Percentiles rank a stretch among this genome's conserved stretches.
Conservation (phyloP, 2,113 vertebrate species). For the Laterallus jamaicensis region DNA sequence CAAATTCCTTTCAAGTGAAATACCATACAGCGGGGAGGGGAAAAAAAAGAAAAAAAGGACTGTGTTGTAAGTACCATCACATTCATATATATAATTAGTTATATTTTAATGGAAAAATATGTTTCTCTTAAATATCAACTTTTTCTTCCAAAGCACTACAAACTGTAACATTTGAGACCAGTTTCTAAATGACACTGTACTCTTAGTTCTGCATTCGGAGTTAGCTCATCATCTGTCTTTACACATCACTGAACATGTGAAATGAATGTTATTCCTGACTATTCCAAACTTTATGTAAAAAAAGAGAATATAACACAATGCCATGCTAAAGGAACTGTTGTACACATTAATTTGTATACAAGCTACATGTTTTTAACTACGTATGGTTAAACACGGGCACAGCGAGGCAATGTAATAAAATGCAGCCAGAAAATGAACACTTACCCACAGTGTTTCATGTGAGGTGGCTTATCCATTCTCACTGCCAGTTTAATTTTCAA, state of each 20-base stretch:
- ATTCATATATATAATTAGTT: not conserved
- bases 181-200: not conserved
- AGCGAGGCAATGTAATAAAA: not conserved
- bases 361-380: not conserved
- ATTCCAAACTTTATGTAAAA: not conserved
- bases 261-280: not conserved
- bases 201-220: not conserved
- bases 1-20: not conserved
- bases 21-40: not conserved
- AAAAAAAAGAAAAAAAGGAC: not conserved
- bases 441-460: slow-evolving; percentile 98
- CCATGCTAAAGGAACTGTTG: not conserved
- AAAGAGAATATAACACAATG: not conserved
- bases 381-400: not conserved
- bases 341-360: not conserved
- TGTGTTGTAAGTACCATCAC: not conserved
- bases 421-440: slow-evolving; percentile 14
- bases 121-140: not conserved
- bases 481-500: slow-evolving; percentile 94
- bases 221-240: not conserved
- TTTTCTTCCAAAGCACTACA: not conserved
- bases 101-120: not conserved
- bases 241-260: not conserved
- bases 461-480: slow-evolving; percentile 96
- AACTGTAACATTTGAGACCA: not conserved